Percentiles rank a stretch among this genome's conserved stretches.
Evolutionary conservation across 2,888 invertebrate species (phyloP).

Genomic region (Cecidostiba fungosa): DNA sequence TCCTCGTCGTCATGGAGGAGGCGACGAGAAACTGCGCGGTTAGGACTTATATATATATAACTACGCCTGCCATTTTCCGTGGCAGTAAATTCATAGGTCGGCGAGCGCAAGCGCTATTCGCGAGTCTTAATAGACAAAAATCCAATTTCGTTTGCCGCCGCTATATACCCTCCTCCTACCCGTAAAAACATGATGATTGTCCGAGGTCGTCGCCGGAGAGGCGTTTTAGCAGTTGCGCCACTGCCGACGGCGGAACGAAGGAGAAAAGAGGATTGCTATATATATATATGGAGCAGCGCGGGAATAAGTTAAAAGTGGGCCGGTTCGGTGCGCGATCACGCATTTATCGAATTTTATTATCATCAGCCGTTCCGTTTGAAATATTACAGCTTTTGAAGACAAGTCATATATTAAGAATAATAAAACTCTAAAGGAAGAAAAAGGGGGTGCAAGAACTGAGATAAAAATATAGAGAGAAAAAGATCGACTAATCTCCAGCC

Average conservation of each 20-base stretch:
- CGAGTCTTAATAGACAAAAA: constrained; percentile 58
- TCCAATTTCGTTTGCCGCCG: constrained; percentile 57
- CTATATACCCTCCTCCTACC: background rate
- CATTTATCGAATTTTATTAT: no score
- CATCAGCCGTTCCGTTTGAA: background rate
- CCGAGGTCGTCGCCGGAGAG: background rate
- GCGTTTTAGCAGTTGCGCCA: background rate
- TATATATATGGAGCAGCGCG: no score
- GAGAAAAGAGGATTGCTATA: background rate
- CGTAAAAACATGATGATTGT: constrained; percentile 56
- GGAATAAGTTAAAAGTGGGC: no score
- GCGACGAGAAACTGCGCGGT: background rate
- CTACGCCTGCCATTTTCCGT: constrained; percentile 29
- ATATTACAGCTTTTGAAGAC: no score
- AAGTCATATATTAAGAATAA: background rate
- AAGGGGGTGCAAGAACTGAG: background rate
- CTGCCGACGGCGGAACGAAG: background rate
- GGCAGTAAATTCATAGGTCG: constrained; percentile 50
- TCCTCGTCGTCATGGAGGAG: background rate
- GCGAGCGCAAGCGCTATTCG: constrained; percentile 21
- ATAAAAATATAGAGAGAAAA: background rate
- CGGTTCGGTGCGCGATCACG: no score
- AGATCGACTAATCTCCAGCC: constrained; percentile 43
- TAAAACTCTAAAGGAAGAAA: background rate
- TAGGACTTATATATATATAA: constrained; percentile 29